Evolutionary conservation across 2,888 invertebrate species (phyloP).

Genomic region (Mesorhabditis belari): DNA sequence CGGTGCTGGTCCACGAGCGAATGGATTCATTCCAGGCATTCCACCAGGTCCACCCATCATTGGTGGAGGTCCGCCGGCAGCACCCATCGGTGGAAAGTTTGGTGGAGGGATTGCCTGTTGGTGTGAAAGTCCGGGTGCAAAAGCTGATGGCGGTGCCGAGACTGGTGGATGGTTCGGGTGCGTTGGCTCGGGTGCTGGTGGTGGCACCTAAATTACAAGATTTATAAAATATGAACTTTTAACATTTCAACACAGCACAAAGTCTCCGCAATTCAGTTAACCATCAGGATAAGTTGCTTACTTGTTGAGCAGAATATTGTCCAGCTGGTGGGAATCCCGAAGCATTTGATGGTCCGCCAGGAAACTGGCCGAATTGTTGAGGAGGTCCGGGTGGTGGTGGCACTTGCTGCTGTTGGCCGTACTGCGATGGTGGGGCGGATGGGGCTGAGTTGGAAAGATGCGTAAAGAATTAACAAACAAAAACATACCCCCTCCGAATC

Average conservation of each 20-base stretch:
- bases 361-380: background rate
- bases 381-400: background rate
- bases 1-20: constrained; percentile 23
- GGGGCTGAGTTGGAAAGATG: no score
- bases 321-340: no score
- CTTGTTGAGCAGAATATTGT: no score
- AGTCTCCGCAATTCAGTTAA: no score
- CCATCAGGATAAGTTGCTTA: no score
- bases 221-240: no score
- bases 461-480: background rate
- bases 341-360: no score
- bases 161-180: background rate
- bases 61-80: constrained; percentile 7
- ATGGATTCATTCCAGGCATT: constrained; percentile 29
- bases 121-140: no score
- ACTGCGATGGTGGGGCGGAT: background rate
- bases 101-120: no score
- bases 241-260: no score
- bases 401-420: background rate
- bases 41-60: constrained; percentile 1
- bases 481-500: background rate
- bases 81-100: constrained; percentile 2
- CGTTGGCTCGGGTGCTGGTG: background rate
- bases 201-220: background rate
- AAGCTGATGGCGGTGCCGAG: background rate